Conservation (phyloP, 2,797 vertebrate genomes). For the Sebastiscus tertius region DNA sequence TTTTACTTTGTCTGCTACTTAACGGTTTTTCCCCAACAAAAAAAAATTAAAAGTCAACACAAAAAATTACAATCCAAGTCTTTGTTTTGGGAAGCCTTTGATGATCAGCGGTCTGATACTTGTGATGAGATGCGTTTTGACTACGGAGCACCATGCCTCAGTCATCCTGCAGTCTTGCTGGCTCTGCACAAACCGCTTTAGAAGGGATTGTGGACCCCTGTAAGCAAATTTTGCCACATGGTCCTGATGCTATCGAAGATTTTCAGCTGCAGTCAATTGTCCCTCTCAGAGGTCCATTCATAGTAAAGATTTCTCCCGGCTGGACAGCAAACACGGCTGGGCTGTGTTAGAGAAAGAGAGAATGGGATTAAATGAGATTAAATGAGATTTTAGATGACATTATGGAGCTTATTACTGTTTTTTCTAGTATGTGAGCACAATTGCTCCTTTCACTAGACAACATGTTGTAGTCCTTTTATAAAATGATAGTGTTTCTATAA, state of each 20-base stretch:
- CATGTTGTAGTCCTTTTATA: background rate
- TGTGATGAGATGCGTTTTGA: conserved; percentile 19
- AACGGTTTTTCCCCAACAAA: background rate
- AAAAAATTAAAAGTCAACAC: background rate
- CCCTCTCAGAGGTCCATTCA: conserved; percentile 49
- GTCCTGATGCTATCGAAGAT: background rate
- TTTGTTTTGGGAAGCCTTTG: conserved; percentile 41
- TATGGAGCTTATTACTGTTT: background rate
- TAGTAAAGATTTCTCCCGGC: conserved; percentile 38
- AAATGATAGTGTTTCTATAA: background rate
- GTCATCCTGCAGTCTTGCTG: conserved; percentile 44
- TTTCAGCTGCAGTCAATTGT: conserved; percentile 37
- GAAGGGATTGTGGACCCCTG: background rate
- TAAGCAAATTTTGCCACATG: conserved; percentile 25
- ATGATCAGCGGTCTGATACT: conserved; percentile 29
- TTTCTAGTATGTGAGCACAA: background rate
- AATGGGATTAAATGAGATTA: background rate
- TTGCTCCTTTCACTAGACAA: background rate
- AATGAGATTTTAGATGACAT: background rate
- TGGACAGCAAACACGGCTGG: conserved; percentile 12
- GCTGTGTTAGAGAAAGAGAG: conserved; percentile 46
- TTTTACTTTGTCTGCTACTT: background rate
- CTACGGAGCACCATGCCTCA: background rate
- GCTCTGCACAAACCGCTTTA: conserved; percentile 21
- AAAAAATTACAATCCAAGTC: conserved; percentile 55